Base-by-base conservation (phyloP, 2,888 invertebrate genomes). In the Nomada fucata region DNA sequence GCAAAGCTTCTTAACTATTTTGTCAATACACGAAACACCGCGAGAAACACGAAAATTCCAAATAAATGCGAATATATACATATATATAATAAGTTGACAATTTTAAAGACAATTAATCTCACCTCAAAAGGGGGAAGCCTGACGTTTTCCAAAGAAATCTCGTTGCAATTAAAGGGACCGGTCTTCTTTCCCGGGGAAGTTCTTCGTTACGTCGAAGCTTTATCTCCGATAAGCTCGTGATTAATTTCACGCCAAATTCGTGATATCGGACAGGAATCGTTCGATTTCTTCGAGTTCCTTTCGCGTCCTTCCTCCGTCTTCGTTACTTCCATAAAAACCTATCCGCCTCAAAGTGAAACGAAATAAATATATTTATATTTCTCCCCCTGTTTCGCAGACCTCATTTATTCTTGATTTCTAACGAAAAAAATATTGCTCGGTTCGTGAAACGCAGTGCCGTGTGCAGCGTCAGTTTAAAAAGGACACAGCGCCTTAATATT, bases 181-280 rank as follows among this genome's bases (percentile, higher is more conserved):
- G 50, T 78, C 71, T 83, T 61, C 36, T 26, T 53, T 67, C 29
- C 61, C 23, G 9, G 36, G 42, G 52, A 44, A 36, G 64, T 67
- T 29, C 23, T 63, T 13, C 50, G 42, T 57, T 75, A 47, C 29
- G 18, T 69, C 60, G 36, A 74, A 74, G 79, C 47, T 55, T 72
- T 65, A 70, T 79, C 75, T 61, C 26, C 53, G 55, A 83, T 83
- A 65, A 83, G 79, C 59, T 26, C 9, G 26, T 60, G 75, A 82
- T 79, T 83, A 83, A 79, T 83, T 83, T 82, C 72, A 50, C 72
- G 36, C 7, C 7, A 36, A 36, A 36, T 36, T 36, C 36, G 36
- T 1, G 36, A 47, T 50, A 29, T 67, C 47, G 29, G 13, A n/a
- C 20, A 15, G 36, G 42, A 73, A 64, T 29, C 47, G 18, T 42